Percentiles rank a stretch among this genome's conserved stretches.
These are phyloP conservation scores for Drosophila suzukii DNA, from an alignment of 1,140 invertebrate genomes.

Conservation along the genomic window DNA sequence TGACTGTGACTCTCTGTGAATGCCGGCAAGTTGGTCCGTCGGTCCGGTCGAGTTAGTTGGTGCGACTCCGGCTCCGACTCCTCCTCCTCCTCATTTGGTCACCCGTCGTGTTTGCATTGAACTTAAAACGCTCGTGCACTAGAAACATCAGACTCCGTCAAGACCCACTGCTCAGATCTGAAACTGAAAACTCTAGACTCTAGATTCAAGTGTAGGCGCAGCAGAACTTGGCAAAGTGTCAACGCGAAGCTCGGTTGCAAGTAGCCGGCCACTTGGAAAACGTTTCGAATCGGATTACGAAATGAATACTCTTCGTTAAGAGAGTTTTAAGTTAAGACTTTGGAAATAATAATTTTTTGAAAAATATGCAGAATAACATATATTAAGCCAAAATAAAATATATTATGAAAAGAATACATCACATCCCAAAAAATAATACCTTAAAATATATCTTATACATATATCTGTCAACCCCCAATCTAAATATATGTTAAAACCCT, in stretches of 20 bases:
- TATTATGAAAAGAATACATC: too few relatives aligned
- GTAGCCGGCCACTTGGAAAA: neutral
- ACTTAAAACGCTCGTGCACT: slow-evolving; percentile 56
- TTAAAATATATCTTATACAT: too few relatives aligned
- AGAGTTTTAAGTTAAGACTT: too few relatives aligned
- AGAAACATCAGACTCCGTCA: slow-evolving; percentile 23
- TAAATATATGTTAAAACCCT: too few relatives aligned
- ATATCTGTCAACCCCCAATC: too few relatives aligned
- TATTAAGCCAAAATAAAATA: too few relatives aligned
- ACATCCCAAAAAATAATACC: too few relatives aligned
- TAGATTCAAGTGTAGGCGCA: slow-evolving; percentile 15
- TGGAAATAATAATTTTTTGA: too few relatives aligned
- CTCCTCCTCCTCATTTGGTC: slow-evolving; percentile 24
- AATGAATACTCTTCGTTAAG: neutral
- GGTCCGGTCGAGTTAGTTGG: neutral
- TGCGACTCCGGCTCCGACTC: neutral
- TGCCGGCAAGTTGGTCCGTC: slow-evolving; percentile 4
- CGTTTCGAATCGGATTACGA: neutral
- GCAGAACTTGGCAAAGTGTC: slow-evolving; percentile 6
- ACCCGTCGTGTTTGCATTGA: slow-evolving; percentile 59
- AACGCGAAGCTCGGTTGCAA: slow-evolving; percentile 4
- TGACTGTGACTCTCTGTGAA: slow-evolving; percentile 42
- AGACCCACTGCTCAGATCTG: neutral
- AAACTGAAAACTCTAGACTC: neutral
- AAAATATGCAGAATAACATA: too few relatives aligned